A percentile compares a stretch with the other conserved stretches of the same genome.
These are phyloP conservation scores for Hypsibius dujardini DNA, from an alignment of 1,140 invertebrate genomes.

Conservation along the genomic window DNA sequence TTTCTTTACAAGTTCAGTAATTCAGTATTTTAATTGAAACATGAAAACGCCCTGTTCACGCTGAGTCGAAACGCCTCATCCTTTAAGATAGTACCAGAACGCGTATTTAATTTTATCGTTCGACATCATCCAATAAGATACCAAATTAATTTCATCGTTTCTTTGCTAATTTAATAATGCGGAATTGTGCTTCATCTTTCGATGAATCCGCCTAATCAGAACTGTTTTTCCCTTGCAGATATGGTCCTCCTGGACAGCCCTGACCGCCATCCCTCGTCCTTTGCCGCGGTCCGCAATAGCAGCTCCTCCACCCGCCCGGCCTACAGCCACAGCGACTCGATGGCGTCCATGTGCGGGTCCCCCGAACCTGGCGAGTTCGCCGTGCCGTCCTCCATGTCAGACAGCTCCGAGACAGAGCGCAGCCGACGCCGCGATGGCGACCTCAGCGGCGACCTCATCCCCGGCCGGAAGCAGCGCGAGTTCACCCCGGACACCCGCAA, in stretches of 20 bases:
- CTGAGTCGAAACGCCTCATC: no score
- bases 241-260: background rate
- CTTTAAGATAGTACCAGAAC: no score
- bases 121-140: no score
- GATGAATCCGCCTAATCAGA: background rate
- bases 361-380: slow-evolving; percentile 1
- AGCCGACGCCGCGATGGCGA: background rate
- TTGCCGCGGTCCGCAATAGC: background rate
- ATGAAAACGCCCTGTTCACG: no score
- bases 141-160: no score
- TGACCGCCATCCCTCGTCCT: background rate
- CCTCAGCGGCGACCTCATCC: slow-evolving; percentile 24
- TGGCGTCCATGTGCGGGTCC: background rate
- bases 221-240: background rate
- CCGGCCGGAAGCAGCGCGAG: slow-evolving; percentile 62
- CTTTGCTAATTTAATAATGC: background rate
- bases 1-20: no score
- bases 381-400: background rate
- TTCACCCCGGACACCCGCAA: slow-evolving; percentile 93
- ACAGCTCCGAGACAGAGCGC: background rate
- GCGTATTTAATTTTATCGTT: no score
- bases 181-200: background rate
- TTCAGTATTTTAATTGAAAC: no score
- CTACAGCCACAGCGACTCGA: background rate
- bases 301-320: background rate